Evolutionary conservation across 2,113 vertebrate species (phyloP), one percentile per base, ranked within the genome.

Genomic region (Turnix velox): DNA sequence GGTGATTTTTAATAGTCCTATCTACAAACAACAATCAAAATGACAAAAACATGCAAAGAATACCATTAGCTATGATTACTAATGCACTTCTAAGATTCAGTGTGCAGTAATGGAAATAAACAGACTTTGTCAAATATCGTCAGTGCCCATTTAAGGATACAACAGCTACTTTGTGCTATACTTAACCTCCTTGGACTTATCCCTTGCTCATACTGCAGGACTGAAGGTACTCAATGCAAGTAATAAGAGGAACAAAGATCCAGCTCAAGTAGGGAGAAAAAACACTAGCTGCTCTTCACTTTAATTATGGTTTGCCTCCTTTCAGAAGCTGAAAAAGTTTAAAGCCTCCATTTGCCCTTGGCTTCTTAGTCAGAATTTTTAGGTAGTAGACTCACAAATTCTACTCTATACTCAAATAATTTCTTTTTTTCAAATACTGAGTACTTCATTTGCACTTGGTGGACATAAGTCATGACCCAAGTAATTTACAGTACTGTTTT

Each of bases 381-480:
- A 62, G 10, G 25, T 75, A 51, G 7, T 11, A 62, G 14, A 19
- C 14, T 42, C 52, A 7, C 2, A n/a, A 86, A 18, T 62, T 12
- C 22, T 61, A 12, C 16, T 43, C 13, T 73, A 20, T 71, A 2
- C 14, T 19, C 14, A 10, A 74, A 6, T 9, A 2, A 6, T 35
- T 83, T 83, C 39, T 46, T 93, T 40, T 12, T 58, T 8, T 91
- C 22, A 69, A 40, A 55, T 82, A 9, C 4, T 0, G 1, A 43
- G 22, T 68, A 45, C 8, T 52, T 84, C 51, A 54, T 1, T 37
- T 73, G 8, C 7, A 12, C n/a, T 67, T 91, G 40, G 9, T 84
- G 18, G 11, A 22, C 1, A 0, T 17, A 35, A 63, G 23, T 66
- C 10, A 7, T 31, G 24, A 39, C 52, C 6, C 39, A 16, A 11